Base-by-base conservation (phyloP, 2,888 invertebrate species). In the Scaptomyza tumidula region DNA sequence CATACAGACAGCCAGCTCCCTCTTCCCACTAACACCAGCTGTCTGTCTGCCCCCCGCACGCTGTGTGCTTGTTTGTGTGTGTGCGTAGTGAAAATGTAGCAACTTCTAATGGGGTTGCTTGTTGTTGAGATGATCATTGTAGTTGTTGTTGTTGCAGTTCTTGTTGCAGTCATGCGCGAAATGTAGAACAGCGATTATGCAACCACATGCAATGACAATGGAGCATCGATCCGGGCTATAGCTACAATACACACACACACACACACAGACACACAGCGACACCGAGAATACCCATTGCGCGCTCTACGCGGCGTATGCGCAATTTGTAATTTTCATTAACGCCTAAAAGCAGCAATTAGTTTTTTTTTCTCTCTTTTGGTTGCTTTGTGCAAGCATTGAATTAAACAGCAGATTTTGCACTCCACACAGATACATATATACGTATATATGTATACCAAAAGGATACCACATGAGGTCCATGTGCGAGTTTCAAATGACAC, bases 141-240 rank as follows among this genome's bases (percentile, higher is more conserved):
- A 61, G 46, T 50, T 57, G 46, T 50, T 57, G 57, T 45, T 69
- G 57, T 53, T 72, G 48, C 27, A 49, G 52, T 31, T 49, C 46
- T 44, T 56, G 61, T n/a, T 75, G 83, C 82, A 81, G 58, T 71
- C 78, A 80, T 70, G 77, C 83, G 72, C 65, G 75, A 81, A 88
- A 87, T 85, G 78, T 86, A 75, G 89, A 85, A 74, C 86, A 88
- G 80, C 85, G 80, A 79, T 88, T 86, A 86, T 86, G 82, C 79
- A 88, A 81, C 78, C 75, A 64, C 80, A 77, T 77, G 68, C 79
- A 75, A 80, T 84, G 76, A 84, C 84, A 86, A 84, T 66, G 75
- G 85, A 66, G 54, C 66, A 75, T 73, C 54, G 71, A 80, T 79
- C 62, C 55, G 41, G 24, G 63, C 65, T 63, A 31, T 45, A 53